Evolutionary conservation across 2,888 invertebrate genomes (phyloP), one percentile per base, ranked within the genome.

Genomic region (Eucriotettix oculatus): DNA sequence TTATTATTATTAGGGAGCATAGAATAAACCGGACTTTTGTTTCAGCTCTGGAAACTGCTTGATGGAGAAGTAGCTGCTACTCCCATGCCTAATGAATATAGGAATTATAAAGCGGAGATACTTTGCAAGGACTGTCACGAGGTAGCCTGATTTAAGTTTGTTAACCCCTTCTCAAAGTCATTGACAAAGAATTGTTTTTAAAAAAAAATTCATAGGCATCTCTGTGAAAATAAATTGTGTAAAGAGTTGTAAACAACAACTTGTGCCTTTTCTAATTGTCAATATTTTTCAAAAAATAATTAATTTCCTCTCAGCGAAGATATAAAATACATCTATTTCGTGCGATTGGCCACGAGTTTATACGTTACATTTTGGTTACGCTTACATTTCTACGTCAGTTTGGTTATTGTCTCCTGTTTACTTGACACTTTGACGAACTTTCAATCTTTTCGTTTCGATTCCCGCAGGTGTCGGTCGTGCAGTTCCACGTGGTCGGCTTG

Each of bases 111-210:
- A 68, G 86, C 90, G 17, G 84, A 87, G 61, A 89, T 93, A 68
- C 78, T 92, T 10, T 94, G 94, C 76, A 90, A 89, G 72, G 94
- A 94, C 75, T 94, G 94, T 72, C 92, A 92, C 72, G 85, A 89
- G 82, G 91, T 90, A 73, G 68, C 67, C 60, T 60, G 60, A 43
- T 55, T n/a, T n/a, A n/a, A n/a, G 41, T 16, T 56, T 42, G 41
- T 40, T 17, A 57, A 40, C 43, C 10, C 43, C n/a, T 42, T 52
- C n/a, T n/a, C n/a, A n/a, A n/a, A n/a, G n/a, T 40, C 16, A 10
- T 53, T 12, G 53, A n/a, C 16, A n/a, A 14, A 10, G 12, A 16
- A 44, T 55, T 41, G n/a, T 16, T 61, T 54, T 44, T 44, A 14
- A 44, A 44, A 44, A 44, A 44, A 11, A n/a, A n/a, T n/a, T n/a